Evolutionary conservation across 2,888 invertebrate species (phyloP), one percentile per base, ranked within the genome.

Genomic region (Gnatocerus cornutus): DNA sequence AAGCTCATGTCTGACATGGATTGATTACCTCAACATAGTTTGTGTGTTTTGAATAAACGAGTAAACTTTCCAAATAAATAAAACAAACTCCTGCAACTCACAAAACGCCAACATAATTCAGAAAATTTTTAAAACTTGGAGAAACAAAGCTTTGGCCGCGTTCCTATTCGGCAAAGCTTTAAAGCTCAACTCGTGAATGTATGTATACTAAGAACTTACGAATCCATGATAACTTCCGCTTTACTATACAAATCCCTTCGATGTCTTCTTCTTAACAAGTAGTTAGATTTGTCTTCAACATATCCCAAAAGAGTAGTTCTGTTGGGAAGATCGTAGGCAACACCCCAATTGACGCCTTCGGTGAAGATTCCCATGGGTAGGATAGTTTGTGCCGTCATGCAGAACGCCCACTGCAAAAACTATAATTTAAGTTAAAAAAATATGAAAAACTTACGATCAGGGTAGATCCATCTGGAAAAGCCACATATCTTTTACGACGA

Each of bases 261-360:
- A 68, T 88, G 89, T 55, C 92, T 86, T 9, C 92, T 86, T 77
- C 89, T 88, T 21, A 88, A 82, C 3, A 87, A 76, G 0, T 9
- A 58, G 52, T 88, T 85, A 3, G 79, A 77, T 16, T 78, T 55
- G 39, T 71, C 53, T 6, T 68, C 16, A 21, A 62, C 10, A 55
- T 53, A 52, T 13, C 29, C 30, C 0, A 12, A 41, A 12, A 68
- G 62, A 12, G 76, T 0, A 86, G 89, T 81, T 71, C 90, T 89
- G 73, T 91, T 90, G 0, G 93, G 93, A 43, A 94, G 81, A 76
- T 93, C 91, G 86, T 91, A 94, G 0, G 93, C 92, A 72, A 93
- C 83, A 0, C 93, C 93, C 67, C 92, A 92, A 0, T 93, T 93
- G 30, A 91, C 87, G 0, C 93, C 93, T 80, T 90, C 87, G 7